Conservation (phyloP, 2,113 vertebrate genomes). For the Sceloporus undulatus region DNA sequence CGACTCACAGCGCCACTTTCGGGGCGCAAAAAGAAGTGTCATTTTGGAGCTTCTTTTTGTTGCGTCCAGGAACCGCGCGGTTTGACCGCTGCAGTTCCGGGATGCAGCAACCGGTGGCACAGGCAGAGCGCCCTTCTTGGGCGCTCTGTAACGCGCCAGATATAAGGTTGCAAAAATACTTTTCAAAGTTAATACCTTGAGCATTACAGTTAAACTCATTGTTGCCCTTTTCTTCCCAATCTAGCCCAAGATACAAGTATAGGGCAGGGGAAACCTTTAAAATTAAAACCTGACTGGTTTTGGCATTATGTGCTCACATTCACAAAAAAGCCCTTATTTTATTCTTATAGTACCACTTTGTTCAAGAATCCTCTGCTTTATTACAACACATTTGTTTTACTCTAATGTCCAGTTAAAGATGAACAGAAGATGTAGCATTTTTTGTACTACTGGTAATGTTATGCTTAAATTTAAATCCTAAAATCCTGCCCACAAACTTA, state of each 20-base stretch:
- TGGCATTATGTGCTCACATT: too few relatives aligned
- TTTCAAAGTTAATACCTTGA: too few relatives aligned
- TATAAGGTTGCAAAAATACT: conserved; percentile 3
- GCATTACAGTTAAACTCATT: not conserved
- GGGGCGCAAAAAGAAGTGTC: too few relatives aligned
- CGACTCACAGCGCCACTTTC: too few relatives aligned
- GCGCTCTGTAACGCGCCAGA: too few relatives aligned
- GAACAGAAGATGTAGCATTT: not conserved
- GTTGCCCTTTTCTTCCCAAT: not conserved
- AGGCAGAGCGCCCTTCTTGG: too few relatives aligned
- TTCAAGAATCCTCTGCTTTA: conserved; percentile 22
- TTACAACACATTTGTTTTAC: not conserved
- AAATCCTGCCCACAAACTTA: too few relatives aligned
- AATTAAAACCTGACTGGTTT: not conserved
- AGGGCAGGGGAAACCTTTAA: not conserved
- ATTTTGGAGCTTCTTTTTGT: too few relatives aligned
- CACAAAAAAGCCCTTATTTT: not conserved
- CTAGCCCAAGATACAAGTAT: not conserved
- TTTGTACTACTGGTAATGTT: not conserved
- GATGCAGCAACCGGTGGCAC: too few relatives aligned
- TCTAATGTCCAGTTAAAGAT: not conserved
- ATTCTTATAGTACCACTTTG: not conserved
- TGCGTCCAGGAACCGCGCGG: too few relatives aligned
- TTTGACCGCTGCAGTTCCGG: too few relatives aligned
- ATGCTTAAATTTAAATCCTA: not conserved